Conservation (phyloP, 2,113 vertebrate species). For the Daubentonia madagascariensis region DNA sequence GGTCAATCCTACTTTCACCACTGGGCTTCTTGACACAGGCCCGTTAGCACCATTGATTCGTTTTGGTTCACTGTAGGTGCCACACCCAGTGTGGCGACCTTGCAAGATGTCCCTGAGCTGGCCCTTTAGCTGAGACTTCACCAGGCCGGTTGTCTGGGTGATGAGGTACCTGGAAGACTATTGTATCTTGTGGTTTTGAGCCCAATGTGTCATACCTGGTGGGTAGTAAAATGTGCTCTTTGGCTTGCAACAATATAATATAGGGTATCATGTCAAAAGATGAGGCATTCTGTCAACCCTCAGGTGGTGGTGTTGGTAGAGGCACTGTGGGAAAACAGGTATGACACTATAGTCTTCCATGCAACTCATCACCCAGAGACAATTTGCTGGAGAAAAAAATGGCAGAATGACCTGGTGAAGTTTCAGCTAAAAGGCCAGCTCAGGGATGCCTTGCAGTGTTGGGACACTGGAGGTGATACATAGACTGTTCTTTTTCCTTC, state of each 20-base stretch:
- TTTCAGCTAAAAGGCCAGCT: not conserved
- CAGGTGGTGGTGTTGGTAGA: not conserved
- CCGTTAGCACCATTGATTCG: accelerated
- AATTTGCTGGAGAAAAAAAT: not conserved
- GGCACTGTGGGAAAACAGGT: not conserved
- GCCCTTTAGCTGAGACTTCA: not conserved
- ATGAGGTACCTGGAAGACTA: not conserved
- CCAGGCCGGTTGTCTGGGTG: not conserved
- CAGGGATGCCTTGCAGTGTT: too few relatives aligned
- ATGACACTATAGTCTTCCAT: not conserved
- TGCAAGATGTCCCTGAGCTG: not conserved
- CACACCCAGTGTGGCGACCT: too few relatives aligned
- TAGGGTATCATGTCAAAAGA: not conserved
- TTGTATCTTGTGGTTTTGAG: not conserved
- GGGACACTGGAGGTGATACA: not conserved
- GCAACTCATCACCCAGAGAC: not conserved
- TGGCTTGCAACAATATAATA: not conserved
- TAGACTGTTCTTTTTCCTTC: not conserved
- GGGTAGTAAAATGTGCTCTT: not conserved
- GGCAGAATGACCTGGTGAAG: too few relatives aligned
- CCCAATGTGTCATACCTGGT: not conserved
- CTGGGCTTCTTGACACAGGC: not conserved
- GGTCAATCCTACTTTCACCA: not conserved
- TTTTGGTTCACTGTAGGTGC: not conserved
- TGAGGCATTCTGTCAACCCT: not conserved